Percentiles rank a stretch among this genome's conserved stretches.
Evolutionary conservation across 2,888 invertebrate genomes (phyloP).

Genomic region (Pedicia rivosa): DNA sequence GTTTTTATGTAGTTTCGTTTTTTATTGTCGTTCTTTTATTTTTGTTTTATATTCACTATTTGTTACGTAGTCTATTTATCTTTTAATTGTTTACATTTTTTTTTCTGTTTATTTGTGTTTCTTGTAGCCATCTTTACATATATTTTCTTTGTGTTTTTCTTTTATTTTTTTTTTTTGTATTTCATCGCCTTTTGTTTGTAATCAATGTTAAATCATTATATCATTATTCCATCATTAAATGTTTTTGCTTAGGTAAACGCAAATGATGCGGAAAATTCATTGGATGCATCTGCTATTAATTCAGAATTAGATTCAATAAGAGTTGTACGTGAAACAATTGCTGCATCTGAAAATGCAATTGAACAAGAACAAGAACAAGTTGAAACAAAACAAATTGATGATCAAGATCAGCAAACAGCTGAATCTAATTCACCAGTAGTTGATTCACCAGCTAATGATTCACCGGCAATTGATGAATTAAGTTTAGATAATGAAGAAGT

Average conservation of each 20-base stretch:
- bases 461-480: slow-evolving; percentile 51
- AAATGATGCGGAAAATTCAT: slow-evolving; percentile 15
- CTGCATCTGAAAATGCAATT: slow-evolving; percentile 17
- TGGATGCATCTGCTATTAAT: slow-evolving; percentile 29
- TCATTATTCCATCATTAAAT: too few relatives aligned
- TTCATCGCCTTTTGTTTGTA: too few relatives aligned
- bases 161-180: too few relatives aligned
- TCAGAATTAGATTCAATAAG: slow-evolving; percentile 30
- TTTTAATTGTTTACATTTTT: too few relatives aligned
- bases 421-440: slow-evolving; percentile 38
- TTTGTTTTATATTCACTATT: too few relatives aligned
- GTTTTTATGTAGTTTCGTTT: too few relatives aligned
- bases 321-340: slow-evolving; percentile 27
- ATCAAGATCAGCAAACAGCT: slow-evolving; percentile 32
- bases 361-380: slow-evolving; percentile 9
- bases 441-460: slow-evolving; percentile 25
- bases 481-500: slow-evolving; percentile 51
- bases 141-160: too few relatives aligned
- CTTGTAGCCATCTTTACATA: too few relatives aligned
- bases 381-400: background rate
- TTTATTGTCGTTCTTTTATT: too few relatives aligned
- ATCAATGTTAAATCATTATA: too few relatives aligned
- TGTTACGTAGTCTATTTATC: too few relatives aligned
- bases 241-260: background rate
- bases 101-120: too few relatives aligned